A percentile compares a stretch with the other conserved stretches of the same genome.
These are phyloP conservation scores for Chaenocephalus aceratus DNA, from an alignment of 2,113 vertebrate genomes.

Conservation along the genomic window DNA sequence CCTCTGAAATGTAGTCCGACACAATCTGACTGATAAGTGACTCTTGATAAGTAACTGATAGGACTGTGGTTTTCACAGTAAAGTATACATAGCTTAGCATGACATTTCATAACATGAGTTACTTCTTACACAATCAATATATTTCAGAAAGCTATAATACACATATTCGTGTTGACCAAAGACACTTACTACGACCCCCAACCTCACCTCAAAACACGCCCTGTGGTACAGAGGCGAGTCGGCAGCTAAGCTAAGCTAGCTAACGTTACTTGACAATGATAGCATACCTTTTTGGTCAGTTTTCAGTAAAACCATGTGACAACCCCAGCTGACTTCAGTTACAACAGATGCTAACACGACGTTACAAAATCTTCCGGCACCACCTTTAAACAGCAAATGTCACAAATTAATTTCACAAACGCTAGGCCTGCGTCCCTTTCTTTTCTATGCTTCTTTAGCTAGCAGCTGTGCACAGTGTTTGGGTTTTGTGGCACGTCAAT, in stretches of 20 bases:
- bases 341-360: constrained; percentile 1
- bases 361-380: neutral
- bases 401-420: constrained; percentile 5
- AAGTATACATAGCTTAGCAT: constrained; percentile 10
- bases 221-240: constrained; percentile 46
- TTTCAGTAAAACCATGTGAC: constrained; percentile 50
- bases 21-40: neutral
- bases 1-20: neutral
- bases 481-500: constrained; percentile 60
- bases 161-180: constrained; percentile 20
- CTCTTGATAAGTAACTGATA: neutral
- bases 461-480: constrained; percentile 74
- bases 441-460: constrained; percentile 53
- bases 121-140: accelerated
- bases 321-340: constrained; percentile 5
- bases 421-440: constrained; percentile 59
- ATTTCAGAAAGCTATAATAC: neutral
- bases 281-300: constrained; percentile 63
- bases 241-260: constrained; percentile 67
- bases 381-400: constrained; percentile 13
- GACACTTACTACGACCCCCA: constrained; percentile 67
- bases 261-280: constrained; percentile 32
- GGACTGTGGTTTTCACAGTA: neutral
- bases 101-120: accelerated
- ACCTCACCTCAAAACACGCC: constrained; percentile 75